These are phyloP conservation scores for Poeciliopsis paucimaculata DNA, from an alignment of 2,797 vertebrate species.

Conservation along the genomic window DNA sequence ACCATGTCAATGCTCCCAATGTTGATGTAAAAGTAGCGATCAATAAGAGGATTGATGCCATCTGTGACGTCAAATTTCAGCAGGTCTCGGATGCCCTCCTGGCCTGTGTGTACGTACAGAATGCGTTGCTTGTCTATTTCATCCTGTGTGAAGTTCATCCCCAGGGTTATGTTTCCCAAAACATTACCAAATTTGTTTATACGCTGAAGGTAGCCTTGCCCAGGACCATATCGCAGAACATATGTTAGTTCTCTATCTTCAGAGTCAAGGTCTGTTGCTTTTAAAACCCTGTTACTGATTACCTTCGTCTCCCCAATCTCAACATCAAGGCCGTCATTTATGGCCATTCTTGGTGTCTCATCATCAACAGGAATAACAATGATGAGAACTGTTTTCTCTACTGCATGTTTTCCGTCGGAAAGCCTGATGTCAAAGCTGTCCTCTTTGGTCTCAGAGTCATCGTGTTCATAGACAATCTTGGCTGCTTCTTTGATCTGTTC, in stretches of 20 bases:
- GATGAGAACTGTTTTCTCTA: slow-evolving; percentile 83
- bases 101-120: slow-evolving; percentile 85
- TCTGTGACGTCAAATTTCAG: slow-evolving; percentile 92
- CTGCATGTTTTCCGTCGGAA: slow-evolving; percentile 84
- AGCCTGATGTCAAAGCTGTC: slow-evolving; percentile 87
- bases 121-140: slow-evolving; percentile 87
- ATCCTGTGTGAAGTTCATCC: slow-evolving; percentile 90
- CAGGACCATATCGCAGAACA: slow-evolving; percentile 80
- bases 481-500: slow-evolving; percentile 88
- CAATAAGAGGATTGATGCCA: slow-evolving; percentile 86
- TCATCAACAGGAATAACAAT: slow-evolving; percentile 88
- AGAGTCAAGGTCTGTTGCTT: slow-evolving; percentile 89
- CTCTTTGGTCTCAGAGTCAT: slow-evolving; percentile 89
- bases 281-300: slow-evolving; percentile 84
- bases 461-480: slow-evolving; percentile 88
- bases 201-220: slow-evolving; percentile 86
- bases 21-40: slow-evolving; percentile 88
- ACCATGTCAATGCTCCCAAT: slow-evolving; percentile 85
- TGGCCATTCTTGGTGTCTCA: slow-evolving; percentile 86
- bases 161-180: slow-evolving; percentile 82
- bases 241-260: slow-evolving; percentile 86
- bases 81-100: slow-evolving; percentile 86
- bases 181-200: slow-evolving; percentile 80
- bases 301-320: slow-evolving; percentile 86
- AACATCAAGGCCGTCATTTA: slow-evolving; percentile 86